Evolutionary conservation across 2,888 invertebrate species (phyloP).

Genomic region (Eristalinus sepulchralis): DNA sequence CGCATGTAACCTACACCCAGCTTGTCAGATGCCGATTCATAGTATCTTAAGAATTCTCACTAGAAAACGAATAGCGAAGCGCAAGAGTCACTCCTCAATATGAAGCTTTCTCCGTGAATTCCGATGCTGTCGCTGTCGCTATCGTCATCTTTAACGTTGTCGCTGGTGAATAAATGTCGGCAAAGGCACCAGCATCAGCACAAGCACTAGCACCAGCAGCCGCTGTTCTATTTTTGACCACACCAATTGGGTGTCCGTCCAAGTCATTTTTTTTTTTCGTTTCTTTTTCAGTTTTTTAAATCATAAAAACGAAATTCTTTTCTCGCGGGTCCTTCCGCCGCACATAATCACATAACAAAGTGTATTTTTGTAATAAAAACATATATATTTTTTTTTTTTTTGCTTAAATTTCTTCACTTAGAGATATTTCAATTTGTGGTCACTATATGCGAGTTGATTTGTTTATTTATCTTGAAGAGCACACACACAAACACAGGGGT

Average conservation of each 20-base stretch:
- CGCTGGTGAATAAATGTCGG: constrained; percentile 34
- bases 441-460: constrained; percentile 38
- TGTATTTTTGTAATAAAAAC: background rate
- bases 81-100: constrained; percentile 20
- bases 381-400: background rate
- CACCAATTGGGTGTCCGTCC: constrained; percentile 66
- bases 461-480: constrained; percentile 61
- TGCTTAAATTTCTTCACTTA: constrained; percentile 42
- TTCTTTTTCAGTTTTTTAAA: constrained; percentile 2
- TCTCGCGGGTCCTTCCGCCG: constrained; percentile 40
- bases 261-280: constrained; percentile 27
- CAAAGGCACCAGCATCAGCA: constrained; percentile 16
- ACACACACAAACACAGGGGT: constrained; percentile 40
- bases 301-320: constrained; percentile 32
- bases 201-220: constrained; percentile 42
- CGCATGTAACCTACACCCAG: constrained; percentile 42
- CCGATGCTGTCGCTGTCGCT: constrained; percentile 27
- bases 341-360: constrained; percentile 38
- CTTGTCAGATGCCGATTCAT: background rate
- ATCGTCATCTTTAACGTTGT: constrained; percentile 45
- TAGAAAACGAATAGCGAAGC: constrained; percentile 18
- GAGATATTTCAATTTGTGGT: constrained; percentile 17
- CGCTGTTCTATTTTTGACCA: constrained; percentile 69
- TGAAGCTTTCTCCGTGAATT: constrained; percentile 52
- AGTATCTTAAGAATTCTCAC: constrained; percentile 6